A percentile compares a stretch with the other conserved stretches of the same genome.
These are phyloP conservation scores for Ephydatia muelleri DNA, from an alignment of 37 sponge, comb jelly and placozoan genomes.

Conservation along the genomic window DNA sequence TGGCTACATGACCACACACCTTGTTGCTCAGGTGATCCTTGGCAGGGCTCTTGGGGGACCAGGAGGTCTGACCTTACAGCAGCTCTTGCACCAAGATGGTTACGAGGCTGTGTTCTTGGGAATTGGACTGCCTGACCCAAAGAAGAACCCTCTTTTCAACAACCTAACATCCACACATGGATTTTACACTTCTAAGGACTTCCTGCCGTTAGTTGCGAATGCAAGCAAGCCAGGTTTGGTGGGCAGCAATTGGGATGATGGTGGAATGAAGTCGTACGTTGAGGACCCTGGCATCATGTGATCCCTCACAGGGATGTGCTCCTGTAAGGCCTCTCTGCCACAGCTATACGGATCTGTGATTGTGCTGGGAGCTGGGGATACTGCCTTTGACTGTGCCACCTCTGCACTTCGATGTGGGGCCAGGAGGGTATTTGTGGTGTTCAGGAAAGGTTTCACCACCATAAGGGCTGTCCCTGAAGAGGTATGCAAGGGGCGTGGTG, in stretches of 20 bases:
- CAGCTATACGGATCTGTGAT: conserved; percentile 73
- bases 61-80: conserved; percentile 49
- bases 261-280: background rate
- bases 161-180: conserved; percentile 64
- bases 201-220: conserved; percentile 73
- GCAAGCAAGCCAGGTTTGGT: conserved; percentile 90
- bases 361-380: conserved; percentile 93
- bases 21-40: conserved; percentile 43
- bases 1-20: background rate
- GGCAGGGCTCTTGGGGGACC: conserved; percentile 55
- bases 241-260: background rate
- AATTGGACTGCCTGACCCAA: conserved; percentile 89
- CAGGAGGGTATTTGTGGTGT: conserved; percentile 81
- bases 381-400: conserved; percentile 97
- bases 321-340: conserved; percentile 75
- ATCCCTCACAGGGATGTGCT: conserved; percentile 78
- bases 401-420: conserved; percentile 96
- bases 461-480: conserved; percentile 97
- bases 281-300: background rate
- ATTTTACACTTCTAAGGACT: conserved; percentile 93
- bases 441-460: conserved; percentile 95
- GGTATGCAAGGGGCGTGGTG: conserved; percentile 48
- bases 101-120: conserved; percentile 92
- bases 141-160: conserved; percentile 66
- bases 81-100: conserved; percentile 54